Conservation (phyloP, 2,888 invertebrate genomes). For the Oasisia sp. region DNA sequence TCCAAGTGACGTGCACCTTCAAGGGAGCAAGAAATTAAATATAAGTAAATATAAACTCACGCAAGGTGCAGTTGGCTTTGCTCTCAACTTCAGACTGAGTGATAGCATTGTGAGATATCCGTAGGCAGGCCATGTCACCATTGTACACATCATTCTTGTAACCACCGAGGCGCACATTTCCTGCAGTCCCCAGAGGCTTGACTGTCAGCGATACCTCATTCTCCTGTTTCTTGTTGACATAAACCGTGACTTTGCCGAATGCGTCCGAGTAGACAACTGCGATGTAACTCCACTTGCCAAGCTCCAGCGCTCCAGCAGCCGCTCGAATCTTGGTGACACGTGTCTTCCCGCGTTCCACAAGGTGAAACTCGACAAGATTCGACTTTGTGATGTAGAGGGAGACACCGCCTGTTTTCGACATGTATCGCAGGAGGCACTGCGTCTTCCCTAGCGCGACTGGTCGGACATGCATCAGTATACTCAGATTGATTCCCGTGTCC, state of each 20-base stretch:
- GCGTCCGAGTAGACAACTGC: neutral
- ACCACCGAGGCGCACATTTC: neutral
- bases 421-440: constrained; percentile 3
- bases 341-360: neutral
- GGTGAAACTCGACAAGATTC: neutral
- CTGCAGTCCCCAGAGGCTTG: neutral
- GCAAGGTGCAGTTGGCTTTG: neutral
- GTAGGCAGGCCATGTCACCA: neutral
- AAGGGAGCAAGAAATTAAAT: neutral
- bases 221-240: neutral
- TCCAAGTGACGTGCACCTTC: too few species aligned
- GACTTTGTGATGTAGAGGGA: neutral
- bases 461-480: neutral
- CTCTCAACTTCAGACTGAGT: neutral
- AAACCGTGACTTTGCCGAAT: neutral
- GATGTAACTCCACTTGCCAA: neutral
- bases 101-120: neutral
- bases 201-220: neutral
- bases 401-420: neutral
- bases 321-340: neutral
- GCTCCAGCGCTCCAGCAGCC: neutral
- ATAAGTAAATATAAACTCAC: neutral
- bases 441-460: neutral
- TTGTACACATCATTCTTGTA: neutral
- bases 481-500: constrained; percentile 3